These are phyloP conservation scores for Acanthurus tractus DNA, from an alignment of 2,797 vertebrate species.

Conservation along the genomic window DNA sequence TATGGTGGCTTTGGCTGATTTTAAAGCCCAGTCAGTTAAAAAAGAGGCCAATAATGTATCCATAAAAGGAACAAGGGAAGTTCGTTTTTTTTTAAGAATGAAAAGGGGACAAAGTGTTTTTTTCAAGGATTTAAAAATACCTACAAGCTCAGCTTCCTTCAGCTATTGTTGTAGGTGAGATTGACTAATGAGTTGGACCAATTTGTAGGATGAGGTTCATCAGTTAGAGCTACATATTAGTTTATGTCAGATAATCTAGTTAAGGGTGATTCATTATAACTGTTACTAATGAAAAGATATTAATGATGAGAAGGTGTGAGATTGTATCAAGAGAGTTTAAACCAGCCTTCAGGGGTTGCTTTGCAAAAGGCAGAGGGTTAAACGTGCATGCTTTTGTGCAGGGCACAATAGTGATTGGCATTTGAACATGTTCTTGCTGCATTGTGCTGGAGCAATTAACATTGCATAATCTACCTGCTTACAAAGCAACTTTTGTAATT, in stretches of 20 bases:
- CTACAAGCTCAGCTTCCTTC: constrained; percentile 31
- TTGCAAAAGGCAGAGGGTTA: constrained; percentile 54
- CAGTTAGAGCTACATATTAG: constrained; percentile 66
- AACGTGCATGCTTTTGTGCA: constrained; percentile 57
- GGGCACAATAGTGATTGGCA: constrained; percentile 76
- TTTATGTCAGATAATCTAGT: constrained; percentile 72
- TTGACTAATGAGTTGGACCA: constrained; percentile 63
- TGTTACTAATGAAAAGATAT: constrained; percentile 70
- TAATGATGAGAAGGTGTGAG: constrained; percentile 59
- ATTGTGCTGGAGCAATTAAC: constrained; percentile 81
- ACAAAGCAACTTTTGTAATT: constrained; percentile 88
- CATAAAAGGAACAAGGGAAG: constrained; percentile 31
- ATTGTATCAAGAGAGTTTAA: constrained; percentile 43
- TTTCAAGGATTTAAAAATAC: constrained; percentile 36
- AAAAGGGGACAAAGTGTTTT: constrained; percentile 8
- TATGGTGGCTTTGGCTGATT: constrained; percentile 25
- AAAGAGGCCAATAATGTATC: constrained; percentile 31
- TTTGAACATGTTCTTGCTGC: constrained; percentile 72
- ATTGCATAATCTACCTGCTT: constrained; percentile 84
- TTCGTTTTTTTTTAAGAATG: constrained; percentile 10
- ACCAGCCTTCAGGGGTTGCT: constrained; percentile 37
- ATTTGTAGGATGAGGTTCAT: constrained; percentile 62
- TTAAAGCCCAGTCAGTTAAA: constrained; percentile 10
- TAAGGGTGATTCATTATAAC: constrained; percentile 71
- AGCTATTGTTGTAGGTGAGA: constrained; percentile 50